Conservation (phyloP, 2,797 vertebrate species). For the Calcarius lapponicus region DNA sequence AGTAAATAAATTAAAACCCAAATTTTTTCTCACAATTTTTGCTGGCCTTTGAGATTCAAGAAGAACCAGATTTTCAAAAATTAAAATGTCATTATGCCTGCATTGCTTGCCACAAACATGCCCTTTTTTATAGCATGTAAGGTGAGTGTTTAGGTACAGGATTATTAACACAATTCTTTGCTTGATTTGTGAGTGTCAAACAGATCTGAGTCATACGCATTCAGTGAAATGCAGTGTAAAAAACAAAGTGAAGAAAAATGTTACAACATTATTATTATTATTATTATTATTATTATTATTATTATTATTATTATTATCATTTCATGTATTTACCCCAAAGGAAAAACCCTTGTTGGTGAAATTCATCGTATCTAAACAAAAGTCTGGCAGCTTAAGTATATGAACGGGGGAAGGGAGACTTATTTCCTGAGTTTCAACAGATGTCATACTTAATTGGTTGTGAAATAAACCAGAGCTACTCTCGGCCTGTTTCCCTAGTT, state of each 20-base stretch:
- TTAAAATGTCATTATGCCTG: neutral
- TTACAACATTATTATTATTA: neutral
- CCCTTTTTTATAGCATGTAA: neutral
- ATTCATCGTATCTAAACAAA: slow-evolving; percentile 58
- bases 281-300: neutral
- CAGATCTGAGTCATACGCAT: neutral
- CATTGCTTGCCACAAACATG: neutral
- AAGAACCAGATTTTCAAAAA: neutral
- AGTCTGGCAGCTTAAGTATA: slow-evolving; percentile 67
- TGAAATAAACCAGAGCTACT: slow-evolving; percentile 74
- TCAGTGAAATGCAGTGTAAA: neutral
- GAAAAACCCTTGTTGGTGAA: neutral
- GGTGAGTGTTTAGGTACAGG: neutral
- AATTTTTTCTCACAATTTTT: neutral
- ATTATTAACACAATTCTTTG: neutral
- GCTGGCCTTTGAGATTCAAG: neutral
- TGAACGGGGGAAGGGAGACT: slow-evolving; percentile 68
- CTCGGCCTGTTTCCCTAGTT: slow-evolving; percentile 70
- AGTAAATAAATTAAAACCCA: neutral
- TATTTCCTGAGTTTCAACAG: slow-evolving; percentile 76
- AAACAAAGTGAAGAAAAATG: neutral
- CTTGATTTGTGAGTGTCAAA: neutral
- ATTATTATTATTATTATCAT: neutral
- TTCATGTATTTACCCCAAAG: neutral
- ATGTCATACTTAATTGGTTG: slow-evolving; percentile 77